phyloP scores from a whole-genome alignment of 2,113 vertebrate species.

The Bungarus multicinctus region DNA sequence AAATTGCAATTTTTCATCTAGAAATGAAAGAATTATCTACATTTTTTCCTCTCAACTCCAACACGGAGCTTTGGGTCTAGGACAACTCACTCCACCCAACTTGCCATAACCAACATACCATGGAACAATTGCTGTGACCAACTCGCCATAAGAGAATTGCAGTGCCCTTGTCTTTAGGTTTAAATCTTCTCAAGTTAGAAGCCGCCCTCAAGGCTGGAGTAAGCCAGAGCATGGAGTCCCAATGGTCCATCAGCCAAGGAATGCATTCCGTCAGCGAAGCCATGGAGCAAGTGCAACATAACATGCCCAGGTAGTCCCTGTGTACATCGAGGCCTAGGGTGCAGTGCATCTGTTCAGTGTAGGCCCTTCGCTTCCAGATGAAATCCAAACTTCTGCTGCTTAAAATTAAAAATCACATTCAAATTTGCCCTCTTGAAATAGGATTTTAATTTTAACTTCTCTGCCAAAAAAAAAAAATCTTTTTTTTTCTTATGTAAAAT shows the following conservation, averaged over 20 bases:
- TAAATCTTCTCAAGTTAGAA: background rate
- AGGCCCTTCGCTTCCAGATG: background rate
- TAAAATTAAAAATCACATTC: background rate
- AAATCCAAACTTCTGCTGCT: background rate
- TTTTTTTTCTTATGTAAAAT: background rate
- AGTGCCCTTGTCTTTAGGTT: background rate
- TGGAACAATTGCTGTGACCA: background rate
- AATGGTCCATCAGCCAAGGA: background rate
- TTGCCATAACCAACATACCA: background rate
- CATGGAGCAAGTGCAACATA: background rate
- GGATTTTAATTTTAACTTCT: background rate
- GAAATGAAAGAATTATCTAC: background rate
- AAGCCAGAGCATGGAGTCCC: background rate
- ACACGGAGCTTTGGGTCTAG: background rate
- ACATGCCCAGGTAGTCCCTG: background rate
- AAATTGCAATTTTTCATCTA: background rate
- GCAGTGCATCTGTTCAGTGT: too few relatives aligned
- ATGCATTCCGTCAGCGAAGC: background rate
- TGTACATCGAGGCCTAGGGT: background rate
- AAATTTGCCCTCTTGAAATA: background rate
- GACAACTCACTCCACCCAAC: background rate
- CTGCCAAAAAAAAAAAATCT: background rate
- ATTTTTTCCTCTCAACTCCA: background rate
- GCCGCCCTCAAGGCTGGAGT: background rate
- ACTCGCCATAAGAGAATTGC: background rate